A percentile compares a stretch with the other conserved stretches of the same genome.
phyloP scores from a whole-genome alignment of 2,113 vertebrate species.

The Odocoileus virginianus region DNA sequence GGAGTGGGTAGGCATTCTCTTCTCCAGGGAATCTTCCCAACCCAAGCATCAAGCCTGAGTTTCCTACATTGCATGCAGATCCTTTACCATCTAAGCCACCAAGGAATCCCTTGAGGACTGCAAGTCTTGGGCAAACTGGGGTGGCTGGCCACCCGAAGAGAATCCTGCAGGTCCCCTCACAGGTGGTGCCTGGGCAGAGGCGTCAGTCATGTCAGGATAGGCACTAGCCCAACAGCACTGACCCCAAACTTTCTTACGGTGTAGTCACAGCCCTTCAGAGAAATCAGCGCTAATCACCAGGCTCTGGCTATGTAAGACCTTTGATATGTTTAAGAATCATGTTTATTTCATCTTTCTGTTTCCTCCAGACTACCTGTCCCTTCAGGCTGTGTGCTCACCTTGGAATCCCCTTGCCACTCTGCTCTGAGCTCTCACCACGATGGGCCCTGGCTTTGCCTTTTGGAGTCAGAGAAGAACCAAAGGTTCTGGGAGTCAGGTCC shows the following conservation, averaged over 20 bases:
- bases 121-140: neutral
- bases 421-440: neutral
- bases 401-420: neutral
- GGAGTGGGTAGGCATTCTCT: neutral
- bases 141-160: neutral
- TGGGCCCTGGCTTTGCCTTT: neutral
- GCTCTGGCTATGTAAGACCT: neutral
- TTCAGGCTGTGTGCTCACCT: rapidly evolving
- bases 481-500: neutral
- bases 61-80: neutral
- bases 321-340: neutral
- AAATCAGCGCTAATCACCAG: neutral
- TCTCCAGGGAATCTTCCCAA: neutral
- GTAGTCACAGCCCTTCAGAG: neutral
- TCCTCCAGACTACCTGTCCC: neutral
- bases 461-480: neutral
- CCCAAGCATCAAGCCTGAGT: neutral
- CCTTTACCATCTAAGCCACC: neutral
- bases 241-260: neutral
- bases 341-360: neutral
- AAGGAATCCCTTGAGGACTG: neutral
- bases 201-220: rapidly evolving
- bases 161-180: neutral
- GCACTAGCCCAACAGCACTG: neutral
- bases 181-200: neutral